Base-by-base conservation (phyloP, 2,113 vertebrate species). In the Cyprinodon variegatus region DNA sequence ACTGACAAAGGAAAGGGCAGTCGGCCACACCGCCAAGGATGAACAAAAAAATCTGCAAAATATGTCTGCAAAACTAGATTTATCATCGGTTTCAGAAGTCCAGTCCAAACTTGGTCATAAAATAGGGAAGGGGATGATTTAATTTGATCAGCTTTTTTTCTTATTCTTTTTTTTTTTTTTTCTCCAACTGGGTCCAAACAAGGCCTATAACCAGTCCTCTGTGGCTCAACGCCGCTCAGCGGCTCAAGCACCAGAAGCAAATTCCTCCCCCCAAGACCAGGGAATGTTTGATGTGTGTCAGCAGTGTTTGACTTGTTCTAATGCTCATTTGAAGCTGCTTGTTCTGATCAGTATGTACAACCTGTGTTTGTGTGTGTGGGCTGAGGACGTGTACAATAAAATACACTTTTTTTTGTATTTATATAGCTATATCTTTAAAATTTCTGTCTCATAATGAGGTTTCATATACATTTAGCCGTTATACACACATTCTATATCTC, bases 401-500 rank as follows among this genome's bases (percentile, higher is more conserved):
- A 94, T 93, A 93, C 90, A 93, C 90, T 90, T 80, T 88, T 80
- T 88, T 82, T 86, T 87, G 86, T 91, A 90, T 83, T 90, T 81
- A 92, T 88, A 90, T 91, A 90, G 90, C 88, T 94, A 90, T 89
- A 82, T 90, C 87, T 90, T 91, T 90, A 91, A 90, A 82, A 90
- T 88, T 92, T 93, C 88, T 92, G 87, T 93, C 80, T 91, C 87
- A 91, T 90, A 92, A 91, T 88, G 79, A 91, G 92, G 93, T 84
- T 92, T 91, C 90, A 91, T 94, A 89, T 92, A 94, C 88, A 95
- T 88, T 91, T 90, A 93, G 88, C 93, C 94, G 95, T 96, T 96
- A 96, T 96, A 95, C 95, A 96, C 96, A 97, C 95, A 95, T 96
- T 96, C 95, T 97, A 96, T 96, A 96, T 92, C 92, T 96, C 95